Evolutionary conservation across 2,797 vertebrate species (phyloP).

Genomic region (Labroides dimidiatus): DNA sequence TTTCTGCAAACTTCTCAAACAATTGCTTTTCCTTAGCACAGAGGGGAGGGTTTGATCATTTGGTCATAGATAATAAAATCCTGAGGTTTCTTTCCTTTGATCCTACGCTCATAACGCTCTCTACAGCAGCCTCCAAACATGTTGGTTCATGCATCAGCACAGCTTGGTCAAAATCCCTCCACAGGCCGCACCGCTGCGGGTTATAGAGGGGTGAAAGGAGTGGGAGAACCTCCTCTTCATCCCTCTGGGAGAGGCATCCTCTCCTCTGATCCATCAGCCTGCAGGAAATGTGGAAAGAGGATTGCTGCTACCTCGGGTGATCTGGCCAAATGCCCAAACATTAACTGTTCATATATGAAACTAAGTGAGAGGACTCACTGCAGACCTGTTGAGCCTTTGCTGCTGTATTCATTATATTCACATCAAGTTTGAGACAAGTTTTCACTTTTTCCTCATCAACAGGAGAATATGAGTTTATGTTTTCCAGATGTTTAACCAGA

Average conservation of each 20-base stretch:
- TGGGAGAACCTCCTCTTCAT: conserved; percentile 51
- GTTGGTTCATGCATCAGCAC: conserved; percentile 22
- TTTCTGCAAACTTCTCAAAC: conserved; percentile 23
- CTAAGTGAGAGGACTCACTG: not conserved
- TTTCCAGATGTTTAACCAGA: not conserved
- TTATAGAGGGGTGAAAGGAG: conserved; percentile 11
- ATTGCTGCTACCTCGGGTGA: conserved; percentile 36
- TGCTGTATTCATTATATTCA: not conserved
- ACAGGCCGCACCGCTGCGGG: conserved; percentile 23
- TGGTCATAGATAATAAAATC: conserved; percentile 57
- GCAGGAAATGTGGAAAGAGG: conserved; percentile 51
- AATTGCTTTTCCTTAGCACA: conserved; percentile 8
- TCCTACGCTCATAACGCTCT: conserved; percentile 50
- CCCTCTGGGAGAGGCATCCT: conserved; percentile 44
- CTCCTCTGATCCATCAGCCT: conserved; percentile 30
- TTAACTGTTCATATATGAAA: not conserved
- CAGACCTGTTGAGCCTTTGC: not conserved
- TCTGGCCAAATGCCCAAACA: conserved; percentile 31
- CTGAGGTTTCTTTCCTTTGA: conserved; percentile 57
- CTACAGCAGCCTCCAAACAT: conserved; percentile 27
- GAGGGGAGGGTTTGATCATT: conserved; percentile 41
- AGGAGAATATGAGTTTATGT: not conserved
- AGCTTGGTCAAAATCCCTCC: conserved; percentile 26
- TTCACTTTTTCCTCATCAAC: not conserved
- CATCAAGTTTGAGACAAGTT: not conserved